Conservation (phyloP, 2,888 invertebrate genomes). For the Pseudococcus viburni region DNA sequence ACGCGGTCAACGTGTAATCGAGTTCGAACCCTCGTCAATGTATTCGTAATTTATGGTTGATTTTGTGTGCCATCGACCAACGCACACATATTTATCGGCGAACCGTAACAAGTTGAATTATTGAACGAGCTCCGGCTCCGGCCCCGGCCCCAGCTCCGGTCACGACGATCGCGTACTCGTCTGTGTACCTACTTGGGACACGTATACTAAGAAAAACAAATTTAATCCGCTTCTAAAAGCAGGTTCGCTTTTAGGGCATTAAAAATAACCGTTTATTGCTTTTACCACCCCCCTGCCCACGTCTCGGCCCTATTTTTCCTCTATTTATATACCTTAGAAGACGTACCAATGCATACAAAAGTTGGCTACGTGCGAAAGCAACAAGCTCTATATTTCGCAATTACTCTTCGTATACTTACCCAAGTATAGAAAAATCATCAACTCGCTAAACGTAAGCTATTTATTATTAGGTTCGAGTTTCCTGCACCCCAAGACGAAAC, state of each 20-base stretch:
- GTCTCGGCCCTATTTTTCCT: no score
- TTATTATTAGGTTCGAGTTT: constrained; percentile 2
- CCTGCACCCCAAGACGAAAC: not conserved
- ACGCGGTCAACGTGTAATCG: constrained; percentile 43
- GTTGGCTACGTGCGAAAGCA: no score
- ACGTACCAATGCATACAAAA: no score
- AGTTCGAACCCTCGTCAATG: constrained; percentile 27
- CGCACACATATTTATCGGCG: not conserved
- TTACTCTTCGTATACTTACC: no score
- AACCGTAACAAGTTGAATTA: constrained; percentile 47
- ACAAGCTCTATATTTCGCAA: no score
- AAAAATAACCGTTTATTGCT: constrained; percentile 30
- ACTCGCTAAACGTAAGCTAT: not conserved
- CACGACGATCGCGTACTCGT: no score
- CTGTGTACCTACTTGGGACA: not conserved
- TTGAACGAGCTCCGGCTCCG: not conserved
- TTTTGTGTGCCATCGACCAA: constrained; percentile 35
- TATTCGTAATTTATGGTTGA: constrained; percentile 42
- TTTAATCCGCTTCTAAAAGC: constrained; percentile 38
- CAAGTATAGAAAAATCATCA: not conserved
- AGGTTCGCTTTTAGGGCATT: not conserved
- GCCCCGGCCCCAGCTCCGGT: not conserved
- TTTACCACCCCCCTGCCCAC: not conserved
- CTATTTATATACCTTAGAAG: no score
- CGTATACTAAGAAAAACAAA: constrained; percentile 1